A percentile compares a stretch with the other conserved stretches of the same genome.
Evolutionary conservation across 2,888 invertebrate species (phyloP).

Genomic region (Phasia obesa): DNA sequence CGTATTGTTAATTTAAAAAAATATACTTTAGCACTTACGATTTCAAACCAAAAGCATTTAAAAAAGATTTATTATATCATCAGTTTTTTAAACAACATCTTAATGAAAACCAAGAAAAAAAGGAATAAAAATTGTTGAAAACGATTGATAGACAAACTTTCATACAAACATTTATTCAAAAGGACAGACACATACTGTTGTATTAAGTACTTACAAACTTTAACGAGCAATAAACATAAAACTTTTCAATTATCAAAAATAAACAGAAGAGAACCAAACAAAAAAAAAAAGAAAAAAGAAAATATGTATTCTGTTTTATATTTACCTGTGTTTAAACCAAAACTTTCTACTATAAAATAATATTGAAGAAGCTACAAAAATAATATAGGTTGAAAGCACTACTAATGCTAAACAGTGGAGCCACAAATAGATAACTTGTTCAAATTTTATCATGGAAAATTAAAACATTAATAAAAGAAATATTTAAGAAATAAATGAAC

Average conservation of each 20-base stretch:
- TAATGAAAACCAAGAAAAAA: background rate
- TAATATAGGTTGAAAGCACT: background rate
- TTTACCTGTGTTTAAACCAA: slow-evolving; percentile 14
- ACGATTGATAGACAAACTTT: background rate
- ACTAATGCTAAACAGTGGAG: slow-evolving; percentile 2
- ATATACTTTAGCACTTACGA: background rate
- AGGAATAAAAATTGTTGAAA: background rate
- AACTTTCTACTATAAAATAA: slow-evolving; percentile 25
- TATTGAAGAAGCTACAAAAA: background rate
- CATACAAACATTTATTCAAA: background rate
- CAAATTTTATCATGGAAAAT: background rate
- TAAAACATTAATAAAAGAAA: too few relatives aligned
- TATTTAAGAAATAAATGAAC: too few relatives aligned
- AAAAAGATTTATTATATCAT: background rate
- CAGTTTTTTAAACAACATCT: slow-evolving; percentile 9
- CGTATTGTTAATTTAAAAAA: background rate
- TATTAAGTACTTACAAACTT: slow-evolving; percentile 42
- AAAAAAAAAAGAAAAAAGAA: slow-evolving; percentile 16
- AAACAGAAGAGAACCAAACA: slow-evolving; percentile 45
- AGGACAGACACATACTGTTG: slow-evolving; percentile 1
- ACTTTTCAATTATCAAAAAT: slow-evolving; percentile 64
- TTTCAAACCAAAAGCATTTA: background rate
- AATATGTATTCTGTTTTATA: slow-evolving; percentile 17
- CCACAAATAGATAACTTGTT: background rate
- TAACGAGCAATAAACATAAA: slow-evolving; percentile 51